phyloP scores from a whole-genome alignment of 1,140 invertebrate species.

The Phortica variegata region DNA sequence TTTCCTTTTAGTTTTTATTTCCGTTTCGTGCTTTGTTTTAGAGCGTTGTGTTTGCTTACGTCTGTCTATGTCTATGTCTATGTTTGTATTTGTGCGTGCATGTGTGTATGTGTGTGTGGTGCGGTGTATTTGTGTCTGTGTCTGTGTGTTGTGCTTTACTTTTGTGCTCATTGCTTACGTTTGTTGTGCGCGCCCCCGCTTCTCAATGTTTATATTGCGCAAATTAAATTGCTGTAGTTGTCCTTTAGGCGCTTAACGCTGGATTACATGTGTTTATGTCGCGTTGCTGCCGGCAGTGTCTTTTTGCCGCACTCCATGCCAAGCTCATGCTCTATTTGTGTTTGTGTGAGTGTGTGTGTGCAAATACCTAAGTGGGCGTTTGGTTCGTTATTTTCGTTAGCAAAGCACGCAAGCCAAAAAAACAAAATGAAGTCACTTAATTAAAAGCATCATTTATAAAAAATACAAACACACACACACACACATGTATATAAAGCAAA shows the following conservation, averaged over 20 bases:
- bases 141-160: no score
- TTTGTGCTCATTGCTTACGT: no score
- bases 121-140: constrained; percentile 4
- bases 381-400: constrained; percentile 7
- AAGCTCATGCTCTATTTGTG: no score
- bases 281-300: no score
- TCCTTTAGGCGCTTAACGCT: constrained; percentile 17
- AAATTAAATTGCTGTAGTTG: constrained; percentile 17
- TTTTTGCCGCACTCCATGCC: no score
- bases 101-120: no score
- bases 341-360: constrained; percentile 17
- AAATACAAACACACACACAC: constrained; percentile 46
- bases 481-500: constrained; percentile 21
- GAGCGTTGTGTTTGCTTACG: constrained; percentile 29
- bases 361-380: constrained; percentile 13
- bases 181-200: no score
- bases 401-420: constrained; percentile 10
- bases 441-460: constrained; percentile 50
- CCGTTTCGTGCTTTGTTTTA: constrained; percentile 26
- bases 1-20: constrained; percentile 31
- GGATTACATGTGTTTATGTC: no score
- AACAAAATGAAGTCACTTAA: constrained; percentile 35
- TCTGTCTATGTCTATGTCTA: no score
- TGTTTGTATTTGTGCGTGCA: no score
- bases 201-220: no score